These are phyloP conservation scores for Eufriesea mexicana DNA, from an alignment of 1,140 invertebrate genomes.

Conservation along the genomic window DNA sequence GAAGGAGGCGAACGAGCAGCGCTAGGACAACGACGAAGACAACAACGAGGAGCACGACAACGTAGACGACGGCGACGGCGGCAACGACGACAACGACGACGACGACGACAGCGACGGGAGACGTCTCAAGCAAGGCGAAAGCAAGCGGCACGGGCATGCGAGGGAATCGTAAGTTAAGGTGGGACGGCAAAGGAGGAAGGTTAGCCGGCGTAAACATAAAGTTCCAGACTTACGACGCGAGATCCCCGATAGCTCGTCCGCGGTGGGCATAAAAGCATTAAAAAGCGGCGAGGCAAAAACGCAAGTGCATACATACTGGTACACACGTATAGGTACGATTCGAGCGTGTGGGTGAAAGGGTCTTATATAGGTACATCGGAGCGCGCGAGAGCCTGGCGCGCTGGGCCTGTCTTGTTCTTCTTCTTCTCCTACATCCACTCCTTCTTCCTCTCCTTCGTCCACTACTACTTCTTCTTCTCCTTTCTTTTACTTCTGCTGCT, in stretches of 20 bases:
- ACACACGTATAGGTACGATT: constrained; percentile 3
- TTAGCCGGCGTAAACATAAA: constrained; percentile 82
- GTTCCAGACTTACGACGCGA: constrained; percentile 83
- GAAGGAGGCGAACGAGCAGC: not conserved
- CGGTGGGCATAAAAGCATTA: constrained; percentile 82
- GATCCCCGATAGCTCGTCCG: constrained; percentile 82
- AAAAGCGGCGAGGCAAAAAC: constrained; percentile 71
- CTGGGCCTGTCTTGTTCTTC: constrained; percentile 50
- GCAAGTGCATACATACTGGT: constrained; percentile 70
- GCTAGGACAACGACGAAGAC: not conserved
- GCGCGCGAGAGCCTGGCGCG: constrained; percentile 29
- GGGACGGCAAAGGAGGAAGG: constrained; percentile 71
- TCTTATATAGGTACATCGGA: constrained; percentile 52
- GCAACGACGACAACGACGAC: constrained; percentile 21
- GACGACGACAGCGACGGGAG: constrained; percentile 73
- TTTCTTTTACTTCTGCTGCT: constrained; percentile 13
- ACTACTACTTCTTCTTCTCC: constrained; percentile 22
- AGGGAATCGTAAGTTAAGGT: constrained; percentile 82
- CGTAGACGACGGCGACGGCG: not conserved
- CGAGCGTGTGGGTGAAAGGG: constrained; percentile 35
- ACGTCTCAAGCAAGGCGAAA: constrained; percentile 80
- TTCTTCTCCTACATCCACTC: constrained; percentile 17
- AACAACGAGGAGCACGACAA: not conserved
- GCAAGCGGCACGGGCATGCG: constrained; percentile 71
- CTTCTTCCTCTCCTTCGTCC: constrained; percentile 42